Base-by-base conservation (phyloP, 2,888 invertebrate species). In the Atethmia centrago region DNA sequence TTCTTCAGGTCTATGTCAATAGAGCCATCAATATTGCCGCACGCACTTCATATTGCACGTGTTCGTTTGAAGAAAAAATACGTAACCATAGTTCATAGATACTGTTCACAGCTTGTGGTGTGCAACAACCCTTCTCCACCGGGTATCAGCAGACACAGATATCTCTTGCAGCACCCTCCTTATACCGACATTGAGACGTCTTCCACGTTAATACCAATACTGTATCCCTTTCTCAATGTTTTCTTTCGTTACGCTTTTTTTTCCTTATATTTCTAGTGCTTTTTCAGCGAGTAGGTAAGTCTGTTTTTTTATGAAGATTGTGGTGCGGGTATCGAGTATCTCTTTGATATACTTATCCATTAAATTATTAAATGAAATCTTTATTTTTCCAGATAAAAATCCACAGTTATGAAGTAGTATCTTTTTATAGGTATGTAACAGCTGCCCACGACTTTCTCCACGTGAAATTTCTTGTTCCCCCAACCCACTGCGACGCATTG, bases 131-230 rank as follows among this genome's bases (percentile, higher is more conserved):
- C 65, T 90, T 77, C 36, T 12, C 25, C 14, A 77, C 81, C 83
- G 89, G 87, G 87, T 92, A 90, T 88, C 88, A 89, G 89, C 89
- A 90, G 89, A 90, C 89, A 88, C 85, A 89, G 89, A 89, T 88
- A 88, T 88, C 88, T 87, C 81, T 2, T 72, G 71, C 71, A 80
- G 72, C 80, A 89, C 92, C 92, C 92, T 91, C 90, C 89, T 90
- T 91, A 90, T 90, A 90, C 92, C 90, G 89, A 88, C 88, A 92
- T 92, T 92, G 92, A 93, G 92, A 92, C 90, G 92, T 94, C 90
- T 89, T 77, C 87, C 85, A 78, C 83, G 89, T 85, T 90, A 90
- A 92, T 90, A 89, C 88, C 84, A 87, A 90, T 91, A 91, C 71
- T 64, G 76, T 80, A 79, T 84, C 73, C 79, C 71, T 63, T 69